Base-by-base conservation (phyloP, 2,113 vertebrate genomes). In the Nibea coibor region DNA sequence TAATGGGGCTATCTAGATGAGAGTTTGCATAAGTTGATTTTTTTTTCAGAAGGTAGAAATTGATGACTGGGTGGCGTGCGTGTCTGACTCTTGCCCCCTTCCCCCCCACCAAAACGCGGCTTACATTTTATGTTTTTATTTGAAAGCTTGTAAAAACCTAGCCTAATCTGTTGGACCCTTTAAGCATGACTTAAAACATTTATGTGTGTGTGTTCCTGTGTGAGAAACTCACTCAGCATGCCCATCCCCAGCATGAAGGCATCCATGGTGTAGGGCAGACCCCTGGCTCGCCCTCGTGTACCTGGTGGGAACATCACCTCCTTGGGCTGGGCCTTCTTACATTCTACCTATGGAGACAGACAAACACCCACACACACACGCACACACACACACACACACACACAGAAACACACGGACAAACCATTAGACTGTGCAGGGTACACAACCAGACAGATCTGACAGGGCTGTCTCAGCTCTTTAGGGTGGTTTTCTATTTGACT, bases 261-360 rank as follows among this genome's bases (percentile, higher is more conserved):
- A 85, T 99, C 97, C 97, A 98, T 98, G 95, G 97, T 98, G 84
- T 99, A 99, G 81, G 97, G 97, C 78, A 99, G 94, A 64, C 97
- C 97, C 85, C 97, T 95, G 82, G 97, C 97, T 94, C 97, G 95
- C 85, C 97, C 97, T 92, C 97, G 95, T 57, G 97, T 98, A 90
- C 97, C 97, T 79, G 97, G 97, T 75, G 97, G 97, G 95, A 98
- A 99, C 97, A 99, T 98, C 95, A 99, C 97, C 96, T 99, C 97
- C 93, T 99, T 99, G 93, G 97, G 97, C 93, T 99, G 97, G 94
- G 97, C 97, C 95, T 99, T 99, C 97, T 99, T 99, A 98, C 97
- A 99, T 97, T 99, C 97, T 97, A 99, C 97, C 97, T 99, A 97
- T 95, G 94, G 91, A 90, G 75, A 90, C 88, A 89, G 83, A 93